Evolutionary conservation across 2,888 invertebrate species (phyloP).

Genomic region (Falcaria lacertinaria): DNA sequence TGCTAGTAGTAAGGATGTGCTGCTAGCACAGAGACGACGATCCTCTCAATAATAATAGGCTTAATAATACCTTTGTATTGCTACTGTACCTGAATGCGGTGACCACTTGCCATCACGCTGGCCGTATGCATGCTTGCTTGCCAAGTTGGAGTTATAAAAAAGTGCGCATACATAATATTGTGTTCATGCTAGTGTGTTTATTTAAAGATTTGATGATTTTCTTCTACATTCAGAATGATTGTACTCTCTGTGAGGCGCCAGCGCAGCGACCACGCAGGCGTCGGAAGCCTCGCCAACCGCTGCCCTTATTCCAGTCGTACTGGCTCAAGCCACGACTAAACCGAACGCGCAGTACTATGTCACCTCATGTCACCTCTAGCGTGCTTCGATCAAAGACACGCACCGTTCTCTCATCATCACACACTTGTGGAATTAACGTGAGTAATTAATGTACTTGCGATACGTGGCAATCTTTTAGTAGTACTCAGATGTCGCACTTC

Average conservation of each 20-base stretch:
- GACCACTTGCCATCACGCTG: too few relatives aligned
- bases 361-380: background rate
- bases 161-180: too few relatives aligned
- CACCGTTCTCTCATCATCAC: background rate
- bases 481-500: too few relatives aligned
- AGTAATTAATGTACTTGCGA: background rate
- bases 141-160: too few relatives aligned
- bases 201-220: background rate
- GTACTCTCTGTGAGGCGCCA: constrained; percentile 5
- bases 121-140: too few relatives aligned
- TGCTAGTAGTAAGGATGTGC: too few relatives aligned
- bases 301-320: constrained; percentile 9
- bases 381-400: background rate
- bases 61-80: too few relatives aligned
- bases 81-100: too few relatives aligned
- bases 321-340: constrained; percentile 35
- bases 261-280: constrained; percentile 8
- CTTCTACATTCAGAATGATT: background rate
- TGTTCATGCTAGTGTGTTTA: too few relatives aligned
- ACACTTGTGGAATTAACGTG: background rate
- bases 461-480: too few relatives aligned
- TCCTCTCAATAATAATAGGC: too few relatives aligned
- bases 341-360: constrained; percentile 23
- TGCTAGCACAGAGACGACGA: too few relatives aligned
- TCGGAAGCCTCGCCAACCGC: constrained; percentile 6